Conservation (phyloP, 2,888 invertebrate species). For the Matsumyia berberina region DNA sequence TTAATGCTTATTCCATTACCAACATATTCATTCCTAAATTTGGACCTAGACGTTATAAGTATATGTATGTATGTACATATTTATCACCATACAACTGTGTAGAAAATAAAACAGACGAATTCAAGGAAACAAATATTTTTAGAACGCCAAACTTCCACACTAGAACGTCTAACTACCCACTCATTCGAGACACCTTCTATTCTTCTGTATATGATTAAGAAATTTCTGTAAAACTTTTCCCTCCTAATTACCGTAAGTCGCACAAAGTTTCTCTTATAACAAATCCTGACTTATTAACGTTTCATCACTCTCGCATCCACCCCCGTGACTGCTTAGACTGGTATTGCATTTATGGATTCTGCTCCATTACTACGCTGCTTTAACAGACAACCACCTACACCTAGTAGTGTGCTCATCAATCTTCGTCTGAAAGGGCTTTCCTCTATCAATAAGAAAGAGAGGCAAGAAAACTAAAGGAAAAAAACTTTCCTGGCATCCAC, state of each 20-base stretch:
- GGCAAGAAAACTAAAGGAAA: constrained; percentile 30
- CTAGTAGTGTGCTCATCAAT: constrained; percentile 58
- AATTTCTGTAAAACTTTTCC: constrained; percentile 46
- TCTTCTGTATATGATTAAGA: constrained; percentile 40
- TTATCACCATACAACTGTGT: no score
- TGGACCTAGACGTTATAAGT: no score
- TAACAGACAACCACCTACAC: constrained; percentile 31
- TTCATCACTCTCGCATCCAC: constrained; percentile 57
- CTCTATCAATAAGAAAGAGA: constrained; percentile 41
- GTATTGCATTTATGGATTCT: constrained; percentile 56
- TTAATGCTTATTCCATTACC: no score
- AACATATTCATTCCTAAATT: no score
- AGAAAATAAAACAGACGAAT: not conserved
- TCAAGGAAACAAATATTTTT: not conserved
- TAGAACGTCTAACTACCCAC: not conserved
- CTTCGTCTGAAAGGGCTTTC: constrained; percentile 57
- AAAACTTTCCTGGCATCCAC: constrained; percentile 81
- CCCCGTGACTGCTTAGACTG: constrained; percentile 42
- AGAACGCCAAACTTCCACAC: not conserved
- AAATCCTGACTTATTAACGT: constrained; percentile 68
- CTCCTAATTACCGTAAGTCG: constrained; percentile 59
- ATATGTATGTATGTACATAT: no score
- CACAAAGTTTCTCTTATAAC: constrained; percentile 56
- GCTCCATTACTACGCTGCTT: constrained; percentile 33
- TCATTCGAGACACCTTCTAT: not conserved